Evolutionary conservation across 2,113 vertebrate genomes (phyloP).

Genomic region (Ophiodon elongatus): DNA sequence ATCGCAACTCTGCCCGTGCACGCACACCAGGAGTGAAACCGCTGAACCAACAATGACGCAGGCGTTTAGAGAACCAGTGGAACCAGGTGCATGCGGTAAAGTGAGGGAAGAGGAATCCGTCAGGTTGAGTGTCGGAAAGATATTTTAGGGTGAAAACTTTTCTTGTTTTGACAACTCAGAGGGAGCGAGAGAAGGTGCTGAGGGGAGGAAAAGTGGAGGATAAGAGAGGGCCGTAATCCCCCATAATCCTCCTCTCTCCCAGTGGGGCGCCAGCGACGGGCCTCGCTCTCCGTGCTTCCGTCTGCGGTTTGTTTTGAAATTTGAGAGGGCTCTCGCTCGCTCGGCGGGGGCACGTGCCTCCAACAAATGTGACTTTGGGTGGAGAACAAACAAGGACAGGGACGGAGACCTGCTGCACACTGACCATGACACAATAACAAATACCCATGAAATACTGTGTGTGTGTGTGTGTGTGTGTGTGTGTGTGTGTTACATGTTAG

Average conservation of each 20-base stretch:
- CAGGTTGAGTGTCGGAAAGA: not conserved
- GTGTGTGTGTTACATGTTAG: not conserved
- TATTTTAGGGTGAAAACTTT: slow-evolving; percentile 3
- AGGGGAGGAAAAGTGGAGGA: slow-evolving; percentile 65
- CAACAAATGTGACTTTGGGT: slow-evolving; percentile 45
- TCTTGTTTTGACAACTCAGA: slow-evolving; percentile 21
- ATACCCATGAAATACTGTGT: not conserved
- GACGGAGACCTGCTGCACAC: too few species aligned
- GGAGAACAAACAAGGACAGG: slow-evolving; percentile 37
- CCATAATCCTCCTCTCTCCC: slow-evolving; percentile 61
- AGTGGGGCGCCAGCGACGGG: slow-evolving; percentile 17
- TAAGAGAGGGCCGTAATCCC: slow-evolving; percentile 57
- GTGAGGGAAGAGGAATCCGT: not conserved
- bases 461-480: not conserved
- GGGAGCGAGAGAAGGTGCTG: slow-evolving; percentile 31
- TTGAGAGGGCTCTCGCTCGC: slow-evolving; percentile 19
- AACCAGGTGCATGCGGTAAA: not conserved
- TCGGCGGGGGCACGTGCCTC: slow-evolving; percentile 25
- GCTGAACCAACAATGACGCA: not conserved
- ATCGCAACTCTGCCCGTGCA: not conserved
- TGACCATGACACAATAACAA: not conserved
- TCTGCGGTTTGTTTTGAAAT: slow-evolving; percentile 53
- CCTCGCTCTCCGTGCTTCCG: not conserved
- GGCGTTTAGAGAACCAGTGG: slow-evolving; percentile 4
- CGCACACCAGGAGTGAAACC: slow-evolving; percentile 17